Evolutionary conservation across 2,113 vertebrate genomes (phyloP), one percentile per base, ranked within the genome.

Genomic region (Macquaria ambigua): DNA sequence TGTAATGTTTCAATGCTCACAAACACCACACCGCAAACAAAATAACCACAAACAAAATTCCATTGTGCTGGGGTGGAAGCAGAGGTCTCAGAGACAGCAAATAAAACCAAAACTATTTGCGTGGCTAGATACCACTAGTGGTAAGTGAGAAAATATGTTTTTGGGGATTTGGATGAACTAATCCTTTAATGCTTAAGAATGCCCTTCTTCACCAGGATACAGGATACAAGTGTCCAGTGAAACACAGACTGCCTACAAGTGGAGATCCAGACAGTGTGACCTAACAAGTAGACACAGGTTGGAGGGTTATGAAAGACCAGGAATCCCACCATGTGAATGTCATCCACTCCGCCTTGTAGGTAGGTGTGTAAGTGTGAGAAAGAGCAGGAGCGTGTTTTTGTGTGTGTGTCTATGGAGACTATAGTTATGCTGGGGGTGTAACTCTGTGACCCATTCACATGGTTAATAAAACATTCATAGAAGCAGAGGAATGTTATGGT

Each of bases 391-490:
- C 43, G 59, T 79, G 74, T 84, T 64, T 83, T 52, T 87, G 79
- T 85, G 88, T 90, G 85, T 91, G 94, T 88, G 88, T 81, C 90
- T 92, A 90, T 92, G 88, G 89, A 84, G 90, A 93, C 90, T 92
- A 73, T 75, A 90, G 93, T 91, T 91, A 90, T 90, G 90, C 86
- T 84, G n/a, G n/a, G n/a, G n/a, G 89, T 31, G 4, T 94, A 90
- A 93, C 96, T 96, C 93, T 93, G 84, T 95, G 96, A 96, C 95
- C 96, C 93, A 92, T 94, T 96, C 79, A 91, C 93, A 95, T 96
- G 89, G 94, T 95, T 96, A 96, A 95, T 95, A 96, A 97, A 97
- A 95, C 95, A 89, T 74, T 94, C 93, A 94, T 94, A 96, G 94
- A 95, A 94, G 85, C 87, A 94, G 89, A 95, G 93, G 95, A 96